Conservation (phyloP, 2,888 invertebrate species). For the Uloborus plumipes region DNA sequence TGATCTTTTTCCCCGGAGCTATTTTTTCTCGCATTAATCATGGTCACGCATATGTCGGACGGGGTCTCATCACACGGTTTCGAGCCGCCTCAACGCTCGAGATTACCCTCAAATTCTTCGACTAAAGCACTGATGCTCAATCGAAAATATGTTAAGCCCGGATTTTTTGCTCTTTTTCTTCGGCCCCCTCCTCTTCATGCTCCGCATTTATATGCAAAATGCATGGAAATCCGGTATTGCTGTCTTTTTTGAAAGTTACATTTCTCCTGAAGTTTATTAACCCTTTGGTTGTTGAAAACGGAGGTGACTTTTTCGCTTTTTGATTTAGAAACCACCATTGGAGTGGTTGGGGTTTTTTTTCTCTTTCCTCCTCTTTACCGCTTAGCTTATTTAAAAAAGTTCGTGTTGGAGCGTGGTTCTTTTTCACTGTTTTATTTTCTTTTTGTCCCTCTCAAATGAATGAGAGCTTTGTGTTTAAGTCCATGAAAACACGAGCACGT, state of each 20-base stretch:
- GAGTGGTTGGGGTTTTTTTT: no score
- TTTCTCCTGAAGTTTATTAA: constrained; percentile 42
- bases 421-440: no score
- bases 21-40: constrained; percentile 65
- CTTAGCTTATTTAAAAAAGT: no score
- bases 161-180: constrained; percentile 21
- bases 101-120: constrained; percentile 55
- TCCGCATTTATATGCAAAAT: constrained; percentile 54
- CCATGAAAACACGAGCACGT: no score
- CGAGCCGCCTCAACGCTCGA: constrained; percentile 45
- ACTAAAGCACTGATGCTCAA: constrained; percentile 61
- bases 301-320: no score
- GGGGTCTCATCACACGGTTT: constrained; percentile 44
- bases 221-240: constrained; percentile 24
- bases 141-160: constrained; percentile 58
- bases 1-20: constrained; percentile 48
- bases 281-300: constrained; percentile 35
- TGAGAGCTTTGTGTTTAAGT: no score
- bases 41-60: constrained; percentile 62
- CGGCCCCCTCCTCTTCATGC: neutral
- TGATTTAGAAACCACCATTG: no score
- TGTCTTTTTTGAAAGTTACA: constrained; percentile 4
- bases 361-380: no score
- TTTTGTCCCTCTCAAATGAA: no score
- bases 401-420: no score